Percentiles rank a stretch among this genome's conserved stretches.
These are phyloP conservation scores for Acropora yongei DNA, from an alignment of 64 coral and sea anemone species.

Conservation along the genomic window DNA sequence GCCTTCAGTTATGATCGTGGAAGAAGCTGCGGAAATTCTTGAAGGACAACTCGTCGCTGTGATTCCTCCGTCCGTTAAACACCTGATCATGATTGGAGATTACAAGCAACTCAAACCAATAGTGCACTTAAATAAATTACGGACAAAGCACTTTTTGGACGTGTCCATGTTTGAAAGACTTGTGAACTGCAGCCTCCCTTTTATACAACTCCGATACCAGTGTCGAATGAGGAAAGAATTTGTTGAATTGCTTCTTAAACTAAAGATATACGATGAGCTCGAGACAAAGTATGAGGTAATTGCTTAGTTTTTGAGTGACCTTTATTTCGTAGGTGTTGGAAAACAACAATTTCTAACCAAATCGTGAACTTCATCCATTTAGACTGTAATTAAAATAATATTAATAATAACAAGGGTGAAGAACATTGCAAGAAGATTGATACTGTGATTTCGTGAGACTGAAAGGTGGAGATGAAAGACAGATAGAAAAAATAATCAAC, in stretches of 20 bases:
- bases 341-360: too few relatives aligned
- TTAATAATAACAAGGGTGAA: too few relatives aligned
- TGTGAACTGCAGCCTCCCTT: slow-evolving; percentile 55
- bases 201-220: slow-evolving; percentile 58
- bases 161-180: slow-evolving; percentile 90
- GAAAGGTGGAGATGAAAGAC: too few relatives aligned
- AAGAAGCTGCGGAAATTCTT: slow-evolving; percentile 91
- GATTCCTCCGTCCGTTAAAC: slow-evolving; percentile 71
- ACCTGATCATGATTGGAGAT: slow-evolving; percentile 93
- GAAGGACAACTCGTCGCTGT: slow-evolving; percentile 80
- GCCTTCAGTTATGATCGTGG: slow-evolving; percentile 86
- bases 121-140: slow-evolving; percentile 47
- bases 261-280: slow-evolving; percentile 55
- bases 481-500: too few relatives aligned
- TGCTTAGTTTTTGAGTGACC: too few relatives aligned
- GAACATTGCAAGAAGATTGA: too few relatives aligned
- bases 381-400: too few relatives aligned
- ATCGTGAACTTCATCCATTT: too few relatives aligned
- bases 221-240: slow-evolving; percentile 86
- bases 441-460: too few relatives aligned
- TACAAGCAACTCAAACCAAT: slow-evolving; percentile 77
- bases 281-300: slow-evolving; percentile 25
- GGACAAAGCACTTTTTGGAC: slow-evolving; percentile 54
- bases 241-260: slow-evolving; percentile 58
- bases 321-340: not conserved